Evolutionary conservation across 2,888 invertebrate genomes (phyloP), one percentile per base, ranked within the genome.

Genomic region (Macaria notata): DNA sequence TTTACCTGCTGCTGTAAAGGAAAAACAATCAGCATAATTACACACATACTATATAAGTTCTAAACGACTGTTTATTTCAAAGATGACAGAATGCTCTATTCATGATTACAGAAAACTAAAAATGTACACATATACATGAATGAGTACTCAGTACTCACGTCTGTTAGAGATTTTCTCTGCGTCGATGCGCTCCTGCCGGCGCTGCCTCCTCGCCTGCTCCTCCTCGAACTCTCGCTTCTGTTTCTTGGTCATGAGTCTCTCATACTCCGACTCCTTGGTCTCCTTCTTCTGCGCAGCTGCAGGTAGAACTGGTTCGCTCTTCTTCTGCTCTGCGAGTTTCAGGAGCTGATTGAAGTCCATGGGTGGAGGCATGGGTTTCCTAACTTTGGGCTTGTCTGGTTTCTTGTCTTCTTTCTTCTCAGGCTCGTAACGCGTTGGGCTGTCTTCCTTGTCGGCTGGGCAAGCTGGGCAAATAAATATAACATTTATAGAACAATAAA

Each of bases 301-400:
- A 3, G 43, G 36, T 9, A 94, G 92, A 2, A 97, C 79, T 0
- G 97, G 97, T 76, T 97, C 96, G 78, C 94, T 93, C 65, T 97
- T 97, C 76, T 97, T 97, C 74, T 96, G 94, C 68, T 95, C 96
- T 0, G 97, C 97, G 5, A 97, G 85, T 83, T 96, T 96, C 3
- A 98, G 80, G 30, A 98, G 79, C 56, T 96, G 94, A 69, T 93
- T 92, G 76, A 97, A 98, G 80, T 96, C 95, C 80, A 97, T 93
- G 0, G 95, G 94, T 0, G 97, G 96, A 3, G 96, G 96, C 3
- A 92, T 86, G 0, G 92, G 92, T 64, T 91, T 93, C 4, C 93
- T 93, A 29, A 87, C 78, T 78, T 95, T 96, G 0, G 92, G 85
- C 70, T 93, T 94, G 9, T 89, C 84, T 5, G 87, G 74, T 64